phyloP scores from a whole-genome alignment of 2,113 vertebrate genomes.

The Ranitomeya variabilis region DNA sequence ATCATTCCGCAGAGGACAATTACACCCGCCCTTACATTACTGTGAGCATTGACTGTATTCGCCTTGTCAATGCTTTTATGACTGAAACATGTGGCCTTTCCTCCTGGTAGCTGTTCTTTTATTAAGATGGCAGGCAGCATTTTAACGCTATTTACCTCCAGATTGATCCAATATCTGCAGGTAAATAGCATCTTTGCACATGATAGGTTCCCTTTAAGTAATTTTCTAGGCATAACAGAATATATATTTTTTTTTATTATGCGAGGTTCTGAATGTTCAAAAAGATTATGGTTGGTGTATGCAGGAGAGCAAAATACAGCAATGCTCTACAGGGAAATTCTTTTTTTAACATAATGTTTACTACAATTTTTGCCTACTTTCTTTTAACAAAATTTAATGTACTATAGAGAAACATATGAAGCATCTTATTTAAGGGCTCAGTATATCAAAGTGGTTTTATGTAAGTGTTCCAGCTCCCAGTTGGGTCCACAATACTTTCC shows the following conservation, averaged over 20 bases:
- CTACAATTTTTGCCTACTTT: not conserved
- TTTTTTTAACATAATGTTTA: not conserved
- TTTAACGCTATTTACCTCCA: too few species aligned
- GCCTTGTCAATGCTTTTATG: too few species aligned
- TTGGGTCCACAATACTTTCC: constrained; percentile 47
- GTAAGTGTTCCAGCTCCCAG: constrained; percentile 39
- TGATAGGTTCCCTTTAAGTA: not conserved
- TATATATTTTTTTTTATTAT: not conserved
- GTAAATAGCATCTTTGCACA: too few species aligned
- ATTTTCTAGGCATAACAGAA: not conserved
- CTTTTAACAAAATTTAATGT: constrained; percentile 8
- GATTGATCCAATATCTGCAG: too few species aligned
- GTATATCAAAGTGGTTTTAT: constrained; percentile 39
- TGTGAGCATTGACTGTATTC: too few species aligned
- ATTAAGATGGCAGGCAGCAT: too few species aligned
- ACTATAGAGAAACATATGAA: constrained; percentile 9
- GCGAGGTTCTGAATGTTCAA: not conserved
- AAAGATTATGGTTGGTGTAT: not conserved
- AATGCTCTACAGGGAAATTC: not conserved
- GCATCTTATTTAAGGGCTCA: not conserved
- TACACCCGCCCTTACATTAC: too few species aligned
- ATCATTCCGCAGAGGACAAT: too few species aligned
- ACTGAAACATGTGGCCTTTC: too few species aligned
- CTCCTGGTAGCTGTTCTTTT: too few species aligned
- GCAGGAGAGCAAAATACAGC: not conserved